phyloP scores from a whole-genome alignment of 2,113 vertebrate species.

The Ranitomeya variabilis region DNA sequence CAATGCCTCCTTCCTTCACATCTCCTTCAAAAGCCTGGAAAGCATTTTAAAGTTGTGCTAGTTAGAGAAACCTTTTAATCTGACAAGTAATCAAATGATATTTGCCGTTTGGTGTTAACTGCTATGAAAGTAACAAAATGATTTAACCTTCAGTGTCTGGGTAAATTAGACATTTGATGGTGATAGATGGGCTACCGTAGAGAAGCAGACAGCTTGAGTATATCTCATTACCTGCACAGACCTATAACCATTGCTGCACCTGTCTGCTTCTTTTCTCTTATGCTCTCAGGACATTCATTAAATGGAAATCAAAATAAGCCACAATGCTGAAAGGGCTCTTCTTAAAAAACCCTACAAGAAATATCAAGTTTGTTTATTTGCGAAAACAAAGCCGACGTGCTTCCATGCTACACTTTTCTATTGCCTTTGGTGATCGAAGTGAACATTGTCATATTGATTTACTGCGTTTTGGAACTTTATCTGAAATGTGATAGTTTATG shows the following conservation, averaged over 20 bases:
- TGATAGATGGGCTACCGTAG: constrained; percentile 44
- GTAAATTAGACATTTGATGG: constrained; percentile 54
- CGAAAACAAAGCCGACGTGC: neutral
- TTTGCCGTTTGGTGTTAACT: constrained; percentile 54
- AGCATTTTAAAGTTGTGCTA: constrained; percentile 43
- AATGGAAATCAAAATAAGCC: constrained; percentile 26
- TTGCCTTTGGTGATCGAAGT: constrained; percentile 13
- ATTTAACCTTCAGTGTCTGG: constrained; percentile 57
- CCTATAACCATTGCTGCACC: constrained; percentile 43
- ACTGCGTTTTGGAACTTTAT: neutral
- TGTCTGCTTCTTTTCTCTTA: constrained; percentile 36
- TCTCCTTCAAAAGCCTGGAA: constrained; percentile 29
- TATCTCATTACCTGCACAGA: constrained; percentile 51
- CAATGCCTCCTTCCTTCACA: constrained; percentile 20
- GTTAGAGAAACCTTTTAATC: constrained; percentile 55
- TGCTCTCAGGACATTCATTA: constrained; percentile 49
- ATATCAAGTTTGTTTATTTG: constrained; percentile 38
- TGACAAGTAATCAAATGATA: constrained; percentile 55
- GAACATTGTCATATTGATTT: neutral
- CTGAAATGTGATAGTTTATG: neutral
- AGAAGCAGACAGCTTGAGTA: constrained; percentile 45
- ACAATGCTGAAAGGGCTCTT: constrained; percentile 11
- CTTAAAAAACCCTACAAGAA: neutral
- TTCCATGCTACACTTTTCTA: neutral
- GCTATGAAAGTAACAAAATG: constrained; percentile 54